Percentiles rank a stretch among this genome's conserved stretches.
These are phyloP conservation scores for Accipiter virgatus DNA, from an alignment of 2,113 vertebrate genomes.

Conservation along the genomic window DNA sequence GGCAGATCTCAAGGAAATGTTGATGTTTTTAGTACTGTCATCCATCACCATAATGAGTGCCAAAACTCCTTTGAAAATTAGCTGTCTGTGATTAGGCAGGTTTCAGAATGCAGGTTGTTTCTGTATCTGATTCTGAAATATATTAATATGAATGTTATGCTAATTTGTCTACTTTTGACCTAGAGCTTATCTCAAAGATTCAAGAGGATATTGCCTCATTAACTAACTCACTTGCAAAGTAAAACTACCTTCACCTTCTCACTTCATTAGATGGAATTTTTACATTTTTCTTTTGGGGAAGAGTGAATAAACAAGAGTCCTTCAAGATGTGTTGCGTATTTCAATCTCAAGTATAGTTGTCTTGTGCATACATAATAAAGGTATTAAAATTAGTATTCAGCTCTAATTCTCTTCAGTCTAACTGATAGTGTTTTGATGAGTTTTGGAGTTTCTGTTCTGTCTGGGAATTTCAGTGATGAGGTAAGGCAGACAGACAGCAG, in stretches of 20 bases:
- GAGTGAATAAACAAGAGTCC: slow-evolving; percentile 53
- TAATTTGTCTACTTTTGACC: slow-evolving; percentile 80
- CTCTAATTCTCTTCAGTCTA: slow-evolving; percentile 25
- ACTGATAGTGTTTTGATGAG: slow-evolving; percentile 49
- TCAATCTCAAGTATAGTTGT: slow-evolving; percentile 25
- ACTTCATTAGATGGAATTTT: slow-evolving; percentile 67
- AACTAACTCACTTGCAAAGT: slow-evolving; percentile 57
- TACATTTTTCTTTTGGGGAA: slow-evolving; percentile 26
- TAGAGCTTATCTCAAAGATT: slow-evolving; percentile 75
- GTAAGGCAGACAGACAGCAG: slow-evolving; percentile 20
- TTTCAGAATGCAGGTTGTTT: slow-evolving; percentile 75
- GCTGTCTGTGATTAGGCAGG: slow-evolving; percentile 83
- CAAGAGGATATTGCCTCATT: slow-evolving; percentile 77
- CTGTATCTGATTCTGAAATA: slow-evolving; percentile 71
- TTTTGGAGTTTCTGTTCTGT: slow-evolving; percentile 53
- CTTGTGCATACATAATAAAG: slow-evolving; percentile 9
- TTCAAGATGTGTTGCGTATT: slow-evolving; percentile 42
- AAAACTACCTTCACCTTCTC: slow-evolving; percentile 67
- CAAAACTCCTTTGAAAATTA: slow-evolving; percentile 80
- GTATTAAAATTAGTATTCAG: slow-evolving; percentile 53
- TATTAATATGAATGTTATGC: slow-evolving; percentile 82
- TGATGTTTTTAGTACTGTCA: slow-evolving; percentile 74
- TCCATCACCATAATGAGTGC: slow-evolving; percentile 90
- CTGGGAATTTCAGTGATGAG: slow-evolving; percentile 52
- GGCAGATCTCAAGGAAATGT: slow-evolving; percentile 53